Base-by-base conservation (phyloP, 2,113 vertebrate species). In the Tetrao urogallus region DNA sequence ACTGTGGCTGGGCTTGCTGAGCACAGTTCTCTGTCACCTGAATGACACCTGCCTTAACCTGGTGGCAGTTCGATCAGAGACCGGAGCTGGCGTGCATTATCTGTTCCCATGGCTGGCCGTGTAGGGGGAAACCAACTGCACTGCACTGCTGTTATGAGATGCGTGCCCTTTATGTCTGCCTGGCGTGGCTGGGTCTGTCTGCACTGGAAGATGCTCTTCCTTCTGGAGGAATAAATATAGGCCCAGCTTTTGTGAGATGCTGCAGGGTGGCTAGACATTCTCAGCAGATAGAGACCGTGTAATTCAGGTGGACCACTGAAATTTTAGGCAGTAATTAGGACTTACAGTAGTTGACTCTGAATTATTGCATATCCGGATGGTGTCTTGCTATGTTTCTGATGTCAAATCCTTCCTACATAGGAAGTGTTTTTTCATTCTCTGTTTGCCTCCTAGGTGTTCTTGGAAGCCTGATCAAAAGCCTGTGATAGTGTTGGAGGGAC, bases 251-350 rank as follows among this genome's bases (percentile, higher is more conserved):
- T 71, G 13, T 77, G 82, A 82, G 84, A 72, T 84, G 90, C 89
- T 93, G 81, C 81, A 69, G 86, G 56, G 82, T 61, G 79, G 90
- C 94, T 90, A 91, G 88, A 94, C 88, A 93, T 93, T 88, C 92
- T 93, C 52, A 83, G 57, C 69, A 95, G 92, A 92, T 81, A 95
- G 60, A 91, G 69, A 94, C 92, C 82, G 11, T 89, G 75, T 70
- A 80, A 73, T 94, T 94, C 93, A 92, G 72, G 80, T 32, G 65
- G 96, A 91, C 94, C 92, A 93, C 94, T 91, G 80, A 94, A 94
- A 67, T 93, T 92, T 77, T 61, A 92, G 91, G 72, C 84, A 86
- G 87, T 80, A 94, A 92, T 93, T 94, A 96, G 76, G 69, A 80
- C 87, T 91, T 88, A 80, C 8, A 30, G 6, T 56, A 56, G 5